These are phyloP conservation scores for Baronia brevicornis DNA, from an alignment of 2,888 invertebrate species.

Conservation along the genomic window DNA sequence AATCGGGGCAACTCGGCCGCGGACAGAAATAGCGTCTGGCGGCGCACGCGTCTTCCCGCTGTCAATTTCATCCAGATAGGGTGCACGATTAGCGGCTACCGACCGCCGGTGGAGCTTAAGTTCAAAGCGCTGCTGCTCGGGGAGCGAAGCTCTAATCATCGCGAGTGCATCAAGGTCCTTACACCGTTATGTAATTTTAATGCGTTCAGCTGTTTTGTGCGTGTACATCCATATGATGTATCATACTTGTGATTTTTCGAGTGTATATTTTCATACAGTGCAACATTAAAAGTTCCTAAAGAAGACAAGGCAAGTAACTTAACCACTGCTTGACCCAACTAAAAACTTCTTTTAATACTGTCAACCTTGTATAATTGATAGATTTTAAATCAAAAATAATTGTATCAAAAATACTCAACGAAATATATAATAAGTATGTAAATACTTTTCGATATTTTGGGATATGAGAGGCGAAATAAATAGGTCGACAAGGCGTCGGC, in stretches of 20 bases:
- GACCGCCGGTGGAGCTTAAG: slow-evolving; percentile 22
- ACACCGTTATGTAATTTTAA: slow-evolving; percentile 12
- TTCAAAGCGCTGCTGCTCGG: slow-evolving; percentile 21
- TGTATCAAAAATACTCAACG: slow-evolving; percentile 12
- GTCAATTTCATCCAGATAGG: slow-evolving; percentile 72
- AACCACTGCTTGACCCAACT: no score
- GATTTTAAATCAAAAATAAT: no score
- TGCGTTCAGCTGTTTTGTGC: slow-evolving; percentile 16
- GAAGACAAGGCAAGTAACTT: slow-evolving; percentile 4
- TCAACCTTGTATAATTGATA: no score
- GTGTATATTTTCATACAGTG: slow-evolving; percentile 6
- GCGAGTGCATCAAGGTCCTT: slow-evolving; percentile 31
- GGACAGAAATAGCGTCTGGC: slow-evolving; percentile 67
- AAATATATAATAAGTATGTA: slow-evolving; percentile 25
- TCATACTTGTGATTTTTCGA: slow-evolving; percentile 5
- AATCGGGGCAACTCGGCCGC: slow-evolving; percentile 74
- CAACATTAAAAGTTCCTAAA: slow-evolving; percentile 3
- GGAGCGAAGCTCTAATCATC: slow-evolving; percentile 20
- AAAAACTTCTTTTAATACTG: no score
- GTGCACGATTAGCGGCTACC: slow-evolving; percentile 54
- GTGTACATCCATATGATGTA: slow-evolving; percentile 6
- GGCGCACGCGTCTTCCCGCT: slow-evolving; percentile 61
- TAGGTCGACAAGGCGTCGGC: slow-evolving; percentile 58
- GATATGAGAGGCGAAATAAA: slow-evolving; percentile 63
- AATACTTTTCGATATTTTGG: slow-evolving; percentile 63